phyloP scores from a whole-genome alignment of 2,888 invertebrate species.

The Drosophila falleni region DNA sequence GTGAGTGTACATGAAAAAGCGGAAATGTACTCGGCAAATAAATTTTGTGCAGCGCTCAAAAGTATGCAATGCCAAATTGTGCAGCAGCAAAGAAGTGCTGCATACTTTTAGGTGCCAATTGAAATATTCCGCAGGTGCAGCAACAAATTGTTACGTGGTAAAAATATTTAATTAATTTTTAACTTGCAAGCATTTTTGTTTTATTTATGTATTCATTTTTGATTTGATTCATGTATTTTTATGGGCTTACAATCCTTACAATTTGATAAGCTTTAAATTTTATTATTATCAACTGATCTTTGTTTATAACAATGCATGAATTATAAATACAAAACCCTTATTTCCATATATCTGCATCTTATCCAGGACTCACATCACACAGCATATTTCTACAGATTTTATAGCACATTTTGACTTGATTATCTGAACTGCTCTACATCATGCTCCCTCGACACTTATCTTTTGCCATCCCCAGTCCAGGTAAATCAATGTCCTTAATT shows the following conservation, averaged over 20 bases:
- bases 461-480: background rate
- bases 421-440: background rate
- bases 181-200: background rate
- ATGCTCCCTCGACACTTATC: conserved; percentile 2
- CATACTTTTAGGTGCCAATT: conserved; percentile 41
- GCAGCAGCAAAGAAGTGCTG: conserved; percentile 8
- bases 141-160: background rate
- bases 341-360: background rate
- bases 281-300: too few species aligned
- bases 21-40: conserved; percentile 24
- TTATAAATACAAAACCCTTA: background rate
- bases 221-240: too few species aligned
- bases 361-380: background rate
- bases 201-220: too few species aligned
- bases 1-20: conserved; percentile 6
- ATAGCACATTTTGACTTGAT: conserved; percentile 12
- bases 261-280: background rate
- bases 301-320: background rate
- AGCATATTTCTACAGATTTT: background rate
- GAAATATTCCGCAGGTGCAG: conserved; percentile 15
- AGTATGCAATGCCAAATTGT: conserved; percentile 53
- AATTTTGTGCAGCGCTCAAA: conserved; percentile 42
- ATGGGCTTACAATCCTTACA: too few species aligned
- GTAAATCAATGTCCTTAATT: conserved; percentile 55
- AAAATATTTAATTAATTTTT: background rate